These are phyloP conservation scores for Cataglyphis livida DNA, from an alignment of 2,888 invertebrate species.

Conservation along the genomic window DNA sequence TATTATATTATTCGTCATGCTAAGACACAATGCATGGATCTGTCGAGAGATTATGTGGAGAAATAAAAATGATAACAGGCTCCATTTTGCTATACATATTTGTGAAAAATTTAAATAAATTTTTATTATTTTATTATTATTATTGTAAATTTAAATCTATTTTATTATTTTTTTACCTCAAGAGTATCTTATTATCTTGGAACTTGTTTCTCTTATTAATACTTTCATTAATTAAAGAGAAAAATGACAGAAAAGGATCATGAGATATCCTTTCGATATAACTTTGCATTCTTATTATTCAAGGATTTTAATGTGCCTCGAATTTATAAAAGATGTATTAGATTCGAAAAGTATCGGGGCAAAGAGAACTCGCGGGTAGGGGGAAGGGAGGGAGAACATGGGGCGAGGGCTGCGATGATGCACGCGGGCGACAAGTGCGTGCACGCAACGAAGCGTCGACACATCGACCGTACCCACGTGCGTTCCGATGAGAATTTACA, in stretches of 20 bases:
- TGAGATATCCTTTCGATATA: background rate
- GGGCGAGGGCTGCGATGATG: constrained; percentile 47
- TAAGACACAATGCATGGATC: background rate
- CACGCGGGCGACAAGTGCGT: constrained; percentile 68
- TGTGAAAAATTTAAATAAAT: background rate
- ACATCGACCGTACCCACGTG: constrained; percentile 70
- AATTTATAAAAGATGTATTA: background rate
- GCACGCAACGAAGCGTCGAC: constrained; percentile 67
- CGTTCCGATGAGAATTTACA: constrained; percentile 79
- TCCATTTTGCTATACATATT: background rate
- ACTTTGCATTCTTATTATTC: background rate
- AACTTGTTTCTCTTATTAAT: background rate
- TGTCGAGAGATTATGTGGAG: background rate
- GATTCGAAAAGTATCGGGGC: constrained; percentile 8
- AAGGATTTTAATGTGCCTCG: constrained; percentile 7
- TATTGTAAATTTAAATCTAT: too few relatives aligned
- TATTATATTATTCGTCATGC: background rate
- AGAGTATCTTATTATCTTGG: background rate
- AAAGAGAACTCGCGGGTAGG: too few relatives aligned
- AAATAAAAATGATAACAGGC: background rate
- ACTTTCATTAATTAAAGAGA: background rate
- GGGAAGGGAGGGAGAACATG: constrained; percentile 3
- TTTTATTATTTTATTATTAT: background rate
- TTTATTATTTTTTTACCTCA: background rate
- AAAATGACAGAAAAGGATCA: background rate